Evolutionary conservation across 1,140 invertebrate species (phyloP).

Genomic region (Dryas iulia): DNA sequence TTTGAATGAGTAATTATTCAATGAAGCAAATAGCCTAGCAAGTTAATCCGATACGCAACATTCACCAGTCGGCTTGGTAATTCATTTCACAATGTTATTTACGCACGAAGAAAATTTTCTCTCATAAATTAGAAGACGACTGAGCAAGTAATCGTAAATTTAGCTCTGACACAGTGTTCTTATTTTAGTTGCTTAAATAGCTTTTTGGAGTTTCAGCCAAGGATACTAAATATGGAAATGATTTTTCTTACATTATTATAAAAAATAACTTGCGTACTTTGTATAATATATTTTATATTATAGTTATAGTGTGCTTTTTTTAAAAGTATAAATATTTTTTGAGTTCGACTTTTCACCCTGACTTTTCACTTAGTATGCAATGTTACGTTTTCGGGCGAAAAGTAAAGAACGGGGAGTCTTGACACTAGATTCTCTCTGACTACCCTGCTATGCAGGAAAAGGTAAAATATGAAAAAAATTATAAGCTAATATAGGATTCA

Average conservation of each 20-base stretch:
- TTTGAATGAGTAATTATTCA: slow-evolving; percentile 11
- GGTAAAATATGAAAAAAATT: too few relatives aligned
- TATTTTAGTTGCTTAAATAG: background rate
- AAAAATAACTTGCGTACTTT: too few relatives aligned
- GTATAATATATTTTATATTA: too few relatives aligned
- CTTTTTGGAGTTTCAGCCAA: background rate
- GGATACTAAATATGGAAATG: background rate
- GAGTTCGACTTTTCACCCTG: too few relatives aligned
- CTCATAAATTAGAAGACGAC: slow-evolving; percentile 25
- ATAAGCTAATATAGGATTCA: too few relatives aligned
- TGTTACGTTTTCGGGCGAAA: too few relatives aligned
- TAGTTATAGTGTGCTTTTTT: too few relatives aligned
- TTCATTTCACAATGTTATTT: slow-evolving; percentile 22
- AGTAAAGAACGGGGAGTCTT: too few relatives aligned
- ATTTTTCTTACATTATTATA: background rate
- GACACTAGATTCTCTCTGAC: too few relatives aligned
- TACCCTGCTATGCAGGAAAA: too few relatives aligned
- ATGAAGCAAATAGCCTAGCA: slow-evolving; percentile 10
- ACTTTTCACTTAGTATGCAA: too few relatives aligned
- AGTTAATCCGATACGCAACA: slow-evolving; percentile 5
- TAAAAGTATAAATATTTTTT: too few relatives aligned
- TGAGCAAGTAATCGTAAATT: slow-evolving; percentile 16
- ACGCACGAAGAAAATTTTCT: slow-evolving; percentile 29
- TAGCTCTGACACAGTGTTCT: background rate
- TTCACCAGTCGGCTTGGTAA: slow-evolving; percentile 9